Evolutionary conservation across 2,113 vertebrate genomes (phyloP).

Genomic region (Candoia aspera): DNA sequence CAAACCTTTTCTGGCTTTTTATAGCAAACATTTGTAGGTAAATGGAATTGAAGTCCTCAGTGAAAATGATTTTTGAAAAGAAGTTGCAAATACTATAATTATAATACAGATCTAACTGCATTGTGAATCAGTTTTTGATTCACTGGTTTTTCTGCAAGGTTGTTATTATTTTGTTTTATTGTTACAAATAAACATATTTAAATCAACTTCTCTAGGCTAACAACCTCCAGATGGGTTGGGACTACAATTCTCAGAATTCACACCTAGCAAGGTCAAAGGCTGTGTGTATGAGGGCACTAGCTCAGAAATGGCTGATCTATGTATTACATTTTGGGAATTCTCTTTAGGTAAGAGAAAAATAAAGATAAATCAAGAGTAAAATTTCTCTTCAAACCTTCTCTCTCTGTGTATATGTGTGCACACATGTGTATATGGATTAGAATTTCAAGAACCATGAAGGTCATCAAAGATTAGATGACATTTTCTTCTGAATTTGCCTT

Average conservation of each 20-base stretch:
- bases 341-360: not conserved
- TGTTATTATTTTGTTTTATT: not conserved
- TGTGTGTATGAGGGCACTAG: not conserved
- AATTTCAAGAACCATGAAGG: not conserved
- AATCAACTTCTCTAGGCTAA: not conserved
- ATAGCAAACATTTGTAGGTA: not conserved
- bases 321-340: not conserved
- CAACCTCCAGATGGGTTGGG: not conserved
- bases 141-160: not conserved
- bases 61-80: not conserved
- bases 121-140: not conserved
- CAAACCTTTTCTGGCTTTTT: not conserved
- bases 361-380: not conserved
- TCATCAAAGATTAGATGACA: not conserved
- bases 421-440: not conserved
- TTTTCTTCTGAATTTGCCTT: not conserved
- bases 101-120: not conserved
- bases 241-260: not conserved
- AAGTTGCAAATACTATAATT: not conserved
- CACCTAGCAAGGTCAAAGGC: not conserved
- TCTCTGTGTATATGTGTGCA: not conserved
- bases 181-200: not conserved
- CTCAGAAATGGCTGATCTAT: not conserved
- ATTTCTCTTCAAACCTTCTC: not conserved
- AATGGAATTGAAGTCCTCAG: not conserved